These are phyloP conservation scores for Athene noctua DNA, from an alignment of 2,113 vertebrate species.

Conservation along the genomic window DNA sequence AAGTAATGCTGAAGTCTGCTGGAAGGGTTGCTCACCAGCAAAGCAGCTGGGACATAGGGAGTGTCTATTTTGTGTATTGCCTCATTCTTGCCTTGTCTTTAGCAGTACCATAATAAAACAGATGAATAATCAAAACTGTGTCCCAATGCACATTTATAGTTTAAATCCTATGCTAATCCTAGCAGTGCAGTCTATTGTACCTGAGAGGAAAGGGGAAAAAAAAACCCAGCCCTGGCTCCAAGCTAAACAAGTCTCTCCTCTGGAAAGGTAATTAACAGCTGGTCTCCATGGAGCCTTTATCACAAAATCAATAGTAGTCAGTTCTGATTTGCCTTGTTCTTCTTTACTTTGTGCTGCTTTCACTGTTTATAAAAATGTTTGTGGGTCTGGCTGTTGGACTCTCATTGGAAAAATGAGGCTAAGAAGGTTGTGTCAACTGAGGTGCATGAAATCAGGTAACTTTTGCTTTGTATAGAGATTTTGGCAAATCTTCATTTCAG, in stretches of 20 bases:
- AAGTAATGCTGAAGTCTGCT: not conserved
- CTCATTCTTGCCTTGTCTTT: not conserved
- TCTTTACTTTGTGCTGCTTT: conserved; percentile 1
- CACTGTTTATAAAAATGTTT: conserved; percentile 42
- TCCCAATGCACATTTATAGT: not conserved
- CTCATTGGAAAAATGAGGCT: not conserved
- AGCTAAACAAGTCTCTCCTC: conserved; percentile 19
- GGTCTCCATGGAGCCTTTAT: conserved; percentile 50
- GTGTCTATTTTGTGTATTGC: not conserved
- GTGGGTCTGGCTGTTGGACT: not conserved
- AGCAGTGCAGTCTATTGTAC: not conserved
- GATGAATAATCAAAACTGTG: conserved; percentile 4
- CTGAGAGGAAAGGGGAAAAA: not conserved
- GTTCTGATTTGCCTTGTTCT: conserved; percentile 17
- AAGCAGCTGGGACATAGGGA: not conserved
- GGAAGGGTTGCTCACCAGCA: not conserved
- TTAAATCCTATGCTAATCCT: not conserved
- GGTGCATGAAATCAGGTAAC: not conserved
- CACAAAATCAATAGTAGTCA: conserved; percentile 56
- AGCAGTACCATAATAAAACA: not conserved
- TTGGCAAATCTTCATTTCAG: not conserved
- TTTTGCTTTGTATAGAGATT: not conserved
- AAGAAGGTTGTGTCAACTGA: not conserved
- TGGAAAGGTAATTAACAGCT: conserved; percentile 47
- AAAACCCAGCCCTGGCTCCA: not conserved